Evolutionary conservation across 2,888 invertebrate species (phyloP).

Genomic region (Pheosia gnoma): DNA sequence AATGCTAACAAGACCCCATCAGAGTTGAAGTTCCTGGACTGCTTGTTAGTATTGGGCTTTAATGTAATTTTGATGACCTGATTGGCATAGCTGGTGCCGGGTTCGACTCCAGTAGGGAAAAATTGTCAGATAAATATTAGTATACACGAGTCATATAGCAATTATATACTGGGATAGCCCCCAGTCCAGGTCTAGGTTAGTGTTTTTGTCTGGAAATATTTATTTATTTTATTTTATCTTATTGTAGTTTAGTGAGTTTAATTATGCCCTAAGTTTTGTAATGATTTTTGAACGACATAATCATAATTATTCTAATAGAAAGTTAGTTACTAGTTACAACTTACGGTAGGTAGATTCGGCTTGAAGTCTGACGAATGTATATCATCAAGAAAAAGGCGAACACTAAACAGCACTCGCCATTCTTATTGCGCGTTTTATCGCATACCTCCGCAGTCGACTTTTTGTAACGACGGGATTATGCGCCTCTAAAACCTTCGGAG

Average conservation of each 20-base stretch:
- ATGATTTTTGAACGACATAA: no score
- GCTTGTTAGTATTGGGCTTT: background rate
- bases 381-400: constrained; percentile 26
- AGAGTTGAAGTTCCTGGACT: background rate
- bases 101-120: no score
- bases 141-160: no score
- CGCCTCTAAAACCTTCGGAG: constrained; percentile 61
- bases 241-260: no score
- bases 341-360: background rate
- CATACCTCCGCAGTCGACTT: constrained; percentile 55
- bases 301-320: no score
- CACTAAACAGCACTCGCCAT: constrained; percentile 41
- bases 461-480: constrained; percentile 64
- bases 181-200: no score
- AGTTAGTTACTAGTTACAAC: background rate
- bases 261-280: no score
- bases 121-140: no score
- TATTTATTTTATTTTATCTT: no score
- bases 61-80: background rate
- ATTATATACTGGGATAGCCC: no score
- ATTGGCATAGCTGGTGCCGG: background rate
- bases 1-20: constrained; percentile 1
- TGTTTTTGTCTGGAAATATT: no score
- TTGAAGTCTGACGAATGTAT: background rate
- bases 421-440: constrained; percentile 71